Percentiles rank a stretch among this genome's conserved stretches.
These are phyloP conservation scores for Agriopis leucophaearia DNA, from an alignment of 2,888 invertebrate species.

Conservation along the genomic window DNA sequence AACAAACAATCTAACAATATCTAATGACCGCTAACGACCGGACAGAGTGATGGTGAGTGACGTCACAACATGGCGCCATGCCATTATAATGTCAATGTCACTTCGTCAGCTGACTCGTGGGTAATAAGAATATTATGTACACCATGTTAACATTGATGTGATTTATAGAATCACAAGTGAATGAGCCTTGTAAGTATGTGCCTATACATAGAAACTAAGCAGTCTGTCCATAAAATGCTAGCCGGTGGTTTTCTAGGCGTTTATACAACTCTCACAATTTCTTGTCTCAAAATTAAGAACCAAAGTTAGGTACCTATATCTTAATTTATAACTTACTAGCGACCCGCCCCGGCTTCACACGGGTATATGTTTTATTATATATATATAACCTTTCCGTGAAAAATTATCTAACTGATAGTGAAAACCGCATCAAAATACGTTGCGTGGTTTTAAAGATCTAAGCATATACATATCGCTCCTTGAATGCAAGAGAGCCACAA, in stretches of 20 bases:
- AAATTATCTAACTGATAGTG: no score
- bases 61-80: constrained; percentile 49
- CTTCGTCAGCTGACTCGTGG: constrained; percentile 34
- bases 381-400: no score
- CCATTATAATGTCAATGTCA: constrained; percentile 51
- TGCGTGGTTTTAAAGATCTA: no score
- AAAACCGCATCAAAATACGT: no score
- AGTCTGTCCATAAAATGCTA: background rate
- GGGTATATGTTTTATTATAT: no score
- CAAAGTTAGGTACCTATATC: no score
- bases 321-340: no score
- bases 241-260: background rate
- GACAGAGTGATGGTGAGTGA: constrained; percentile 36
- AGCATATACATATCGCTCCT: no score
- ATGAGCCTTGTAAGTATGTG: constrained; percentile 5
- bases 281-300: no score
- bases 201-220: constrained; percentile 1
- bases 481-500: no score
- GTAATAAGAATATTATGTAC: constrained; percentile 1
- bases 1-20: constrained; percentile 3
- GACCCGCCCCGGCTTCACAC: no score
- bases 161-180: background rate
- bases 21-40: constrained; percentile 25
- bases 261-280: background rate
- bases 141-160: constrained; percentile 9